Base-by-base conservation (phyloP, 2,888 invertebrate genomes). In the Megaustenia siamemsis region DNA sequence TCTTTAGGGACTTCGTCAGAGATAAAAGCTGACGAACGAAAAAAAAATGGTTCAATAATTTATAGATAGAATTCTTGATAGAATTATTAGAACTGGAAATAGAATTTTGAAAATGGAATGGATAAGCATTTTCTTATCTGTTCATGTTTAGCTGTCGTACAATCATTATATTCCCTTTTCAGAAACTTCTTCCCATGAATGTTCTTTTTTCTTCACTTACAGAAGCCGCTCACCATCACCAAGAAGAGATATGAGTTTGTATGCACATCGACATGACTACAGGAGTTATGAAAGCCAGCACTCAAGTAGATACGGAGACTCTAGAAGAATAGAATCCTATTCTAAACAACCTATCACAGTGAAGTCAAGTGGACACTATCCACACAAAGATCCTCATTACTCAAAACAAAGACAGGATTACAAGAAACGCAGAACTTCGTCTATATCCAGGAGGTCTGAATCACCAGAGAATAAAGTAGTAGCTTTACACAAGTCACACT, bases 221-320 rank as follows among this genome's bases (percentile, higher is more conserved):
- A 69, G 80, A 49, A 80, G 49, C 35, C 32, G 69, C 5, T 63
- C 68, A 28, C 69, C 80, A 49, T 80, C 80, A 21, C 80, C 80
- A 21, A n/a, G 69, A 49, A 45, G 69, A 69, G 45, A 68, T 24
- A 12, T 24, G 15, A 32, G 38, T 38, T 38, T 32, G 63, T n/a
- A 69, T 21, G 69, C 35, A 69, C 68, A 80, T 32, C 32, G 49
- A 15, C 10, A 49, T 8, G 24, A n/a, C 8, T 49, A 69, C 21
- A 56, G 28, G 43, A 38, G 53, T n/a, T 60, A 82, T 49, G 82
- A 82, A 38, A 56, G n/a, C 18, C 69, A 73, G 66, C 43, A 28
- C 1, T 24, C 68, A 5, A 21, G 45, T 24, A 28, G 32, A 15
- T 56, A 71, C 56, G 81, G 38, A 56, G 81, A 81, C 10, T 56